Percentiles rank a stretch among this genome's conserved stretches.
phyloP scores from a whole-genome alignment of 30 jellyfish, hydroid and myxozoan species.

The Aurelia sp. region DNA sequence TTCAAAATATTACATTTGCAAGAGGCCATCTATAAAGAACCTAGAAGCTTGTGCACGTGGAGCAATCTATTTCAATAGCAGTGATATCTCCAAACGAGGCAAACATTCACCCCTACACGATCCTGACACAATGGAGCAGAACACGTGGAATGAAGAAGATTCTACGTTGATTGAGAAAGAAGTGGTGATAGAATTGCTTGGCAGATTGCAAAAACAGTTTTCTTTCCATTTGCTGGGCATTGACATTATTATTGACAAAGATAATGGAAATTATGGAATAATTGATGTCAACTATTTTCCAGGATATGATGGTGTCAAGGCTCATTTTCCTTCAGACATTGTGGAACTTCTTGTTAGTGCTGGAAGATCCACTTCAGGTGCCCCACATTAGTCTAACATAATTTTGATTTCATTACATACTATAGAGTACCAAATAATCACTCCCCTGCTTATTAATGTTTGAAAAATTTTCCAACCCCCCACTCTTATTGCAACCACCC shows the following conservation, averaged over 20 bases:
- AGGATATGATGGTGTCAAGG: constrained; percentile 90
- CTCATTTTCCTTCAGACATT: constrained; percentile 71
- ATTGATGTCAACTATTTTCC: constrained; percentile 95
- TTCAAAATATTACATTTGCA: constrained; percentile 67
- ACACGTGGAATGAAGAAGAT: constrained; percentile 42
- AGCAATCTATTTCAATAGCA: constrained; percentile 71
- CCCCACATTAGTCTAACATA: too few relatives aligned
- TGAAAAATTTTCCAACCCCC: too few relatives aligned
- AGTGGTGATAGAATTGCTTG: constrained; percentile 67
- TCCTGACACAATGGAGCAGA: constrained; percentile 20
- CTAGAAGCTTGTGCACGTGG: constrained; percentile 63
- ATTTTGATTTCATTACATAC: too few relatives aligned
- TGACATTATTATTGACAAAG: constrained; percentile 78
- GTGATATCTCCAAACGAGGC: constrained; percentile 78
- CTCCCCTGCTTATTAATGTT: too few relatives aligned
- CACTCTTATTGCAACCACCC: too few relatives aligned
- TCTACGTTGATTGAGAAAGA: constrained; percentile 76
- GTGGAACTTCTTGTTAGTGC: constrained; percentile 32
- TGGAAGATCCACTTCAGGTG: too few relatives aligned
- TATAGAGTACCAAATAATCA: too few relatives aligned
- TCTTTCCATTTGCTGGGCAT: constrained; percentile 80
- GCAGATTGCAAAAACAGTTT: constrained; percentile 35
- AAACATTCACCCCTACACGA: constrained; percentile 59
- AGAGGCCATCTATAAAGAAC: constrained; percentile 92
- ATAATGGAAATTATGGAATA: constrained; percentile 84